A percentile compares a stretch with the other conserved stretches of the same genome.
Conservation (phyloP, 2,113 vertebrate genomes). For the Pongo pygmaeus region DNA sequence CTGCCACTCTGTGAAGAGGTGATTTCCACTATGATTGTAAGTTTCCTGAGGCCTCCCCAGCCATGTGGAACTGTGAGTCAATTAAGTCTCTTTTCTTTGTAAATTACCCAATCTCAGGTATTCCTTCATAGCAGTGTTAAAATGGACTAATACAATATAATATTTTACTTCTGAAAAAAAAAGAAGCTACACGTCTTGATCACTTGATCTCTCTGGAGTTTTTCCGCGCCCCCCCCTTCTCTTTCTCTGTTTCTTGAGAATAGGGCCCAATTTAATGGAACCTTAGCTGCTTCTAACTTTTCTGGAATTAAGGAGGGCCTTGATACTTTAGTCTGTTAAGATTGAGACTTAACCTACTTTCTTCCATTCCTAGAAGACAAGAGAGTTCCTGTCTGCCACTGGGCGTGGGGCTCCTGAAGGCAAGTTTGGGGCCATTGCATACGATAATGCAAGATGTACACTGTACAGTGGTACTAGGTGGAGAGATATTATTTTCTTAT, state of each 20-base stretch:
- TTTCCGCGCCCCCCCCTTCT: neutral
- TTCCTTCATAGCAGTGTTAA: too few species aligned
- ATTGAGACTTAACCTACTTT: conserved; percentile 7
- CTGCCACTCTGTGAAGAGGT: too few species aligned
- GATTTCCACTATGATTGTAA: too few species aligned
- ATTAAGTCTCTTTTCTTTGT: too few species aligned
- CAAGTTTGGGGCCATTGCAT: neutral
- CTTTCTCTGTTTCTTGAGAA: neutral
- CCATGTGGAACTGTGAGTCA: too few species aligned
- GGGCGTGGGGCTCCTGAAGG: neutral
- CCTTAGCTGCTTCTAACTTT: neutral
- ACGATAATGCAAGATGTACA: neutral
- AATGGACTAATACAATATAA: too few species aligned
- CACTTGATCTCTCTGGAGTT: neutral
- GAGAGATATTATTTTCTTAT: neutral
- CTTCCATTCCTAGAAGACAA: neutral
- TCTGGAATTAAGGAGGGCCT: neutral
- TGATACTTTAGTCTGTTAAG: conserved; percentile 13
- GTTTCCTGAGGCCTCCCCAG: too few species aligned
- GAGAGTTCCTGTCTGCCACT: neutral
- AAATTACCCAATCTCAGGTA: too few species aligned
- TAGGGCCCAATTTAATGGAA: neutral
- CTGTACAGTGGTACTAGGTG: neutral
- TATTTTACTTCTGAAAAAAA: neutral
- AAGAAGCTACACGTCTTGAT: neutral